Conservation (phyloP, 2,113 vertebrate genomes). For the Oncorhynchus gorbuscha region DNA sequence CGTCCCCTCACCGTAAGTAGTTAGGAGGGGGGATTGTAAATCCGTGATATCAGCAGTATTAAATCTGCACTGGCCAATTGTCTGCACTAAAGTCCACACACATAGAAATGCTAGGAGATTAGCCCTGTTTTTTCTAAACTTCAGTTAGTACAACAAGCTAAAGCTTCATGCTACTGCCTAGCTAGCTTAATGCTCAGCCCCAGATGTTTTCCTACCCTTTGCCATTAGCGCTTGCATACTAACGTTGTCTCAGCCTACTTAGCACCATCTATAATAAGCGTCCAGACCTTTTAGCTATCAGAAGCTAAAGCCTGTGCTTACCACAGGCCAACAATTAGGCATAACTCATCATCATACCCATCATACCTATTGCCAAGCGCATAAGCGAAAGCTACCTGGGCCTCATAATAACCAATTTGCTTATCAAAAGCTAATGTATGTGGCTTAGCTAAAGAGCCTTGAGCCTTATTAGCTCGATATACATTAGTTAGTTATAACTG, state of each 20-base stretch:
- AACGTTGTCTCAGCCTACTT: neutral
- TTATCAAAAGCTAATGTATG: conserved; percentile 60
- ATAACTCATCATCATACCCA: neutral
- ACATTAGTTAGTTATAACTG: conserved; percentile 21
- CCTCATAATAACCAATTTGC: conserved; percentile 52
- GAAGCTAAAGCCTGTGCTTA: no score
- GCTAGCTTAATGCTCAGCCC: neutral
- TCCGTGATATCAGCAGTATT: conserved; percentile 44
- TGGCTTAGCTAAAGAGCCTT: conserved; percentile 48
- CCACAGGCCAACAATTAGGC: neutral
- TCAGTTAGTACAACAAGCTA: neutral
- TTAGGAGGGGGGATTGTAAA: neutral
- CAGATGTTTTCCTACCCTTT: neutral
- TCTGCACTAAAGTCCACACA: conserved; percentile 52
- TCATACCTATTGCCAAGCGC: neutral
- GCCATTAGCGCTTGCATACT: neutral
- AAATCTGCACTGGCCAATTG: conserved; percentile 42
- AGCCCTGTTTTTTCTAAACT: conserved; percentile 24
- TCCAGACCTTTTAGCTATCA: neutral
- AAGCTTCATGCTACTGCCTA: conserved; percentile 30
- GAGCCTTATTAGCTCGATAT: conserved; percentile 23
- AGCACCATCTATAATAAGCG: neutral
- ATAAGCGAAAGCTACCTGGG: conserved; percentile 44
- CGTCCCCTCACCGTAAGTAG: neutral
- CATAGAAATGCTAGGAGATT: conserved; percentile 60